Evolutionary conservation across 2,113 vertebrate species (phyloP).

Genomic region (Tenebrosternarchus preto): DNA sequence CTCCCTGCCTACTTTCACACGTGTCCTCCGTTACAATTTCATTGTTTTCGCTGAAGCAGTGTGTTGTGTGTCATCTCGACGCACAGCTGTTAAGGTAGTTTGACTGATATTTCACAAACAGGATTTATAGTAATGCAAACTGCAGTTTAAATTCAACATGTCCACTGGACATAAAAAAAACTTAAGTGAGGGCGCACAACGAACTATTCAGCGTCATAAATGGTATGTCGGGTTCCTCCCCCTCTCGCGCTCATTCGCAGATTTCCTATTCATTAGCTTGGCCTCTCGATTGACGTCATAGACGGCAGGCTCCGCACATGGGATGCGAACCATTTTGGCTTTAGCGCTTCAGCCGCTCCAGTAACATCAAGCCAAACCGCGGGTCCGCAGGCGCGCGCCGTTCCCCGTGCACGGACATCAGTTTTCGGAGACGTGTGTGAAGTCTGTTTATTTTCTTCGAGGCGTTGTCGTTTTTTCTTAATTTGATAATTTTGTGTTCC

Average conservation of each 20-base stretch:
- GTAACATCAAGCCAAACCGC: not conserved
- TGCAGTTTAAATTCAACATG: no score
- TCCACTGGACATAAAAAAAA: not conserved
- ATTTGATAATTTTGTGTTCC: not conserved
- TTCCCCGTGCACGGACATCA: constrained; percentile 15
- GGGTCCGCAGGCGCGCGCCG: not conserved
- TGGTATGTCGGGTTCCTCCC: not conserved
- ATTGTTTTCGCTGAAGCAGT: no score
- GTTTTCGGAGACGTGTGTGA: not conserved
- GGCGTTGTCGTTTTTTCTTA: no score
- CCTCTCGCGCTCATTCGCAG: constrained; percentile 11
- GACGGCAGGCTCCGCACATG: constrained; percentile 70
- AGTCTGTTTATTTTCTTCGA: no score
- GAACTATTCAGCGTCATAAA: not conserved
- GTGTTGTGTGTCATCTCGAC: no score
- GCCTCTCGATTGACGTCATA: constrained; percentile 70
- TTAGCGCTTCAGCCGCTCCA: constrained; percentile 47
- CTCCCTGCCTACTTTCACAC: no score
- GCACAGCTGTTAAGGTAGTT: no score
- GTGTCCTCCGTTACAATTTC: no score
- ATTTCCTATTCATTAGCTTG: constrained; percentile 32
- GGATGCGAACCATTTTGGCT: constrained; percentile 62
- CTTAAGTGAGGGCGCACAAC: not conserved
- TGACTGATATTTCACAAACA: no score
- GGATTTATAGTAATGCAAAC: no score